Base-by-base conservation (phyloP, 1,140 invertebrate genomes). In the Plodia interpunctella region DNA sequence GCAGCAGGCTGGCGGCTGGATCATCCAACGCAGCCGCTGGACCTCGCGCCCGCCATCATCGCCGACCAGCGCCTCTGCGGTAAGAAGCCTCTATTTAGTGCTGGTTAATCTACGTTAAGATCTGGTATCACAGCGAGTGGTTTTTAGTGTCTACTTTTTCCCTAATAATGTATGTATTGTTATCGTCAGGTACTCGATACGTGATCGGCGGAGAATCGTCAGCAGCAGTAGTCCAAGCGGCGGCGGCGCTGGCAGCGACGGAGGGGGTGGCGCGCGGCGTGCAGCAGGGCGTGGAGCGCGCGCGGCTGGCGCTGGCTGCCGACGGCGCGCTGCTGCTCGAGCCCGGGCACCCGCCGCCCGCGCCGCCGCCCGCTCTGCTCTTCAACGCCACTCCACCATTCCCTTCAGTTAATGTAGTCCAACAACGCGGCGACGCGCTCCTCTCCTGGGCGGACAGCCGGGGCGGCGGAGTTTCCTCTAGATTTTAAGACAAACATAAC, bases 391-490 rank as follows among this genome's bases (percentile, higher is more conserved):
- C 78, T 20, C 82, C 83, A 66, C 92, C 92, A 13, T 92, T 91
- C 75, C 66, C 87, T 15, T 92, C 91, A 30, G 86, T 91, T 57
- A 94, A 94, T 81, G 80, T 92, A 38, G 90, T 94, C 38, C 90
- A 90, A 70, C 92, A 93, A 80, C 65, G 80, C 18, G 90, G 79
- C 49, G 93, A 94, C 74, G 78, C 78, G 55, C 79, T 93, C 2
- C 76, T 85, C 54, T 92, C 92, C 13, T 92, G 94, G 78, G 92
- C 93, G 0, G 93, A 94, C 72, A 93, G 92, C 71, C 83, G 93
- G 75, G 92, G 92, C 49, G 92, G 91, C 25, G 93, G 93, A 18
- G 87, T 93, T 61, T 91, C 92, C 25, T 93, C 91, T 52, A 90
- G 93, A 67, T 94, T 93, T 83, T 92, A 83, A 83, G 9, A n/a